Base-by-base conservation (phyloP, 2,797 vertebrate species). In the Presbytis comata region DNA sequence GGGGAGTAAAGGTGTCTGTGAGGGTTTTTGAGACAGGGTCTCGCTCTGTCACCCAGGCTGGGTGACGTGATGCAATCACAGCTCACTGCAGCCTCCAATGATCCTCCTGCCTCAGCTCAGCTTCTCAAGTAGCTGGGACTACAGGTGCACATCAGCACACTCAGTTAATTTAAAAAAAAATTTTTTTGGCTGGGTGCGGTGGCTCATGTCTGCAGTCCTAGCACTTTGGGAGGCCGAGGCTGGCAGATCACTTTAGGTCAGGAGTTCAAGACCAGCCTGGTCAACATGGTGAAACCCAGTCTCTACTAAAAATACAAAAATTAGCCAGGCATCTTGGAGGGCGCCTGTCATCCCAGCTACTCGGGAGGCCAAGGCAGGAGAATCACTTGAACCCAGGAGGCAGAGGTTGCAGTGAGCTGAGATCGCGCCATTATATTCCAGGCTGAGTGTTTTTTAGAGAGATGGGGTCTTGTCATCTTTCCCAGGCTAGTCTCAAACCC, bases 131-230 rank as follows among this genome's bases (percentile, higher is more conserved):
- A n/a, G 33, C 61, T n/a, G 33, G 61, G 33, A 67, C 61, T 67
- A 67, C 33, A n/a, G 14, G 33, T n/a, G 61, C 33, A 67, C 8
- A 67, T 67, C 61, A 67, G 33, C 61, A 67, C 61, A 67, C 8
- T 33, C 61, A 67, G 61, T 33, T 19, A 67, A 67, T n/a, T 64
- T 0, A n/a, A 67, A n/a, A 67, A 8, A 33, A 1, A 0, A 8
- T 33, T 33, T 67, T 67, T 67, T 67, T 67, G 16, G 33, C 33
- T 67, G 33, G 61, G 33, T 1, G 8, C 1, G 8, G 61, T 67
- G 33, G 33, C 33, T 19, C 61, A 67, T 19, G 8, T 16, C 61
- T 67, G 61, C 33, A n/a, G 17, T n/a, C 61, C 61, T 33, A 67
- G 61, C 61, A 67, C 61, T 67, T 67, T n/a, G 61, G 61, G 61